phyloP scores from a whole-genome alignment of 2,888 invertebrate species.

The Dysmachus trigonus region DNA sequence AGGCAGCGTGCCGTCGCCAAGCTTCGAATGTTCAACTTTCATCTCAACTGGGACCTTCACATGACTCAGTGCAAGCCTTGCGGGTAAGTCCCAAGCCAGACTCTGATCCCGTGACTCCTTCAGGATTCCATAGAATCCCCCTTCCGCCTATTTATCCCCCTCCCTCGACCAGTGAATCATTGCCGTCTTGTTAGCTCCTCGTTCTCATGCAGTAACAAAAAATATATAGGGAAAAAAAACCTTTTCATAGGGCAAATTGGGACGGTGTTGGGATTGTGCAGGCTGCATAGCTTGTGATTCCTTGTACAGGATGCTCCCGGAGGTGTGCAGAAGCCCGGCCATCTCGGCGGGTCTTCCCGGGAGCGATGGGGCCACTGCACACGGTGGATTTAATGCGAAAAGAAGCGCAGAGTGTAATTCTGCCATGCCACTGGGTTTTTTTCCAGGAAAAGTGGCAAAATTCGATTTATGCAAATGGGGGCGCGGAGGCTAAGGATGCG shows the following conservation, averaged over 20 bases:
- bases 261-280: not conserved
- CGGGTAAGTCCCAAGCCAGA: slow-evolving; percentile 60
- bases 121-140: not conserved
- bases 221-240: not conserved
- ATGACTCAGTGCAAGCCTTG: slow-evolving; percentile 65
- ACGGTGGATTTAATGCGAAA: not conserved
- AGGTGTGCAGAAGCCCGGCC: not conserved
- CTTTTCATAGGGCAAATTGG: slow-evolving; percentile 14
- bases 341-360: not conserved
- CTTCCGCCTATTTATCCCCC: not conserved
- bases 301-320: not conserved
- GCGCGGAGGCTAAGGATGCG: not conserved
- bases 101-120: not conserved
- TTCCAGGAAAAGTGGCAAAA: not conserved
- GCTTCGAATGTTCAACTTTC: slow-evolving; percentile 65
- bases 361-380: not conserved
- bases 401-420: not conserved
- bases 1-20: slow-evolving; percentile 64
- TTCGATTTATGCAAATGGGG: slow-evolving; percentile 39
- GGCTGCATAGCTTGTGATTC: not conserved
- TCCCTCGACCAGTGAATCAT: slow-evolving; percentile 19
- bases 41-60: slow-evolving; percentile 65
- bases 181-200: slow-evolving; percentile 20
- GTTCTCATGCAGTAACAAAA: not conserved
- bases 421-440: not conserved